Percentiles rank a stretch among this genome's conserved stretches.
phyloP scores from a whole-genome alignment of 2,797 vertebrate genomes.

The Heliangelus exortis region DNA sequence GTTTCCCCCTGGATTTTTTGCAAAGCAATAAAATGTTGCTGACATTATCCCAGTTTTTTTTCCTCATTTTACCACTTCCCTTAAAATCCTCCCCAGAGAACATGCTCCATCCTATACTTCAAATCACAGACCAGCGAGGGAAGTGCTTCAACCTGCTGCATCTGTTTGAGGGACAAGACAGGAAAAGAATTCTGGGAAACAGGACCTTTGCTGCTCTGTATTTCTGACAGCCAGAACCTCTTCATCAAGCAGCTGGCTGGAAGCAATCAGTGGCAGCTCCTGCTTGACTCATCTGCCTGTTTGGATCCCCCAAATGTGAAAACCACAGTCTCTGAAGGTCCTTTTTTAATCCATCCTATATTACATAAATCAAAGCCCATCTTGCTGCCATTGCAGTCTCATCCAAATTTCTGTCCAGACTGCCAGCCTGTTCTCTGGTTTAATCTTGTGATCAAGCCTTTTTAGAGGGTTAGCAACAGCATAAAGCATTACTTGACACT shows the following conservation, averaged over 20 bases:
- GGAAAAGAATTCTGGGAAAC: background rate
- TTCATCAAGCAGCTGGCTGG: background rate
- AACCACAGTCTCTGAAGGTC: background rate
- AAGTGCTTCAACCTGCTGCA: background rate
- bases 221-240: background rate
- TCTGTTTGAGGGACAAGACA: background rate
- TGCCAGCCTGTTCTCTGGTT: conserved; percentile 14
- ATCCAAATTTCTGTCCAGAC: conserved; percentile 6
- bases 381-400: background rate
- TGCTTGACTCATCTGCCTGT: background rate
- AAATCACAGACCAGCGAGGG: background rate
- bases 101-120: background rate
- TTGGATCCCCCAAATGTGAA: background rate
- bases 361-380: background rate
- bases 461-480: conserved; percentile 55
- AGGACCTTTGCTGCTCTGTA: background rate
- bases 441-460: conserved; percentile 46
- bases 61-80: background rate
- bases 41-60: background rate
- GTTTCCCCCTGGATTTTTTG: background rate
- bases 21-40: background rate
- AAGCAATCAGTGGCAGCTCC: background rate
- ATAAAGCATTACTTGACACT: conserved; percentile 56
- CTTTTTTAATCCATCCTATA: background rate
- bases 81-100: background rate